Evolutionary conservation across 2,797 vertebrate species (phyloP), one percentile per base, ranked within the genome.

Genomic region (Diceros bicornis): DNA sequence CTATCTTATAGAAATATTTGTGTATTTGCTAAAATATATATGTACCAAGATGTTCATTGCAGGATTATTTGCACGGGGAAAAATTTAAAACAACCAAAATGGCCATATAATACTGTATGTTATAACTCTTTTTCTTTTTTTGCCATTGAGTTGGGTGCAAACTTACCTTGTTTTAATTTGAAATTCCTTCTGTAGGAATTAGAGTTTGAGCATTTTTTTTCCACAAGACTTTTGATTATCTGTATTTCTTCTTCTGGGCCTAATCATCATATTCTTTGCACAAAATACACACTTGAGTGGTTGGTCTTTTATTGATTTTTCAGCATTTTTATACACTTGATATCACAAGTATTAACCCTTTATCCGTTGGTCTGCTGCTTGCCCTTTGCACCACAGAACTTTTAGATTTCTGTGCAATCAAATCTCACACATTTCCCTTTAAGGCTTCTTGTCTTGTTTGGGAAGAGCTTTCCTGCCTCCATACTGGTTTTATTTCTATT

Each of bases 1-100:
- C 32, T 94, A 57, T 75, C 11, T 97, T 98, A 78, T 71, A 95
- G 69, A 84, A 89, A 86, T 64, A 81, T 82, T n/a, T 94, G n/a
- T 74, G 13, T 87, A 13, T 44, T 88, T 96, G n/a, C 27, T 94
- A 52, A 96, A 91, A 90, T 16, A 79, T 68, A 32, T 61, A 34
- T 37, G 20, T 68, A 52, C 27, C 29, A 34, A 23, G 27, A 27
- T 59, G 13, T 62, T 91, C n/a, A 66, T 9, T 86, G 27, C 23
- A 90, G n/a, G 4, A 47, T 64, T 78, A 32, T 92, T 87, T 94
- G 68, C 55, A 32, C 37, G 90, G 72, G 90, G 44, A 78, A 71
- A 59, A 69, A 50, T 57, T 44, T 68, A 64, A 52, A 94, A 59
- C 10, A 68, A 66, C 6, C n/a, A 68, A 90, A 95, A 75, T 61